Conservation (phyloP, 1,140 invertebrate genomes). For the Diploscapter pachys region DNA sequence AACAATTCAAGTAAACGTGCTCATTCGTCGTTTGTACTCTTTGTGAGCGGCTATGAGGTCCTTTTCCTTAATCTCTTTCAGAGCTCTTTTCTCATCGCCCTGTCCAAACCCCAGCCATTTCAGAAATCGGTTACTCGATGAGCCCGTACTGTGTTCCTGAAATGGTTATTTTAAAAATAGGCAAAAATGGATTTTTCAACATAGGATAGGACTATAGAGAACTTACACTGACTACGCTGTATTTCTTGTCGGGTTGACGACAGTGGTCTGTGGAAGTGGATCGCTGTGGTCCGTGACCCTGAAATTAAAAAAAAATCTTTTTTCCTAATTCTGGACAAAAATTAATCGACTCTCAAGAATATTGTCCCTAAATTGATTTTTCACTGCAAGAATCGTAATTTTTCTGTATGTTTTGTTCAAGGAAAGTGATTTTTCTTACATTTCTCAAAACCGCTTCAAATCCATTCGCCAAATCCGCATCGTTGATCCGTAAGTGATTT, state of each 20-base stretch:
- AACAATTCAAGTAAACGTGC: conserved; percentile 11
- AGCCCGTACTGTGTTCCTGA: neutral
- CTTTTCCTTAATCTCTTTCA: conserved; percentile 6
- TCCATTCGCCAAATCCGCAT: no score
- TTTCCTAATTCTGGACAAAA: no score
- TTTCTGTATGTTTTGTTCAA: no score
- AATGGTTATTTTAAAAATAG: no score
- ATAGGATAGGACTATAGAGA: no score
- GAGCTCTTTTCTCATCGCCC: neutral
- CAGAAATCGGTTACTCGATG: conserved; percentile 12
- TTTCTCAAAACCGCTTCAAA: no score
- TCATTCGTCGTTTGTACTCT: conserved; percentile 14
- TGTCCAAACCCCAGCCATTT: conserved; percentile 10
- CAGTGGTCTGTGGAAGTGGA: conserved; percentile 18
- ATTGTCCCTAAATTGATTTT: no score
- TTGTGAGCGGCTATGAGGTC: neutral
- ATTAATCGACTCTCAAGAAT: no score
- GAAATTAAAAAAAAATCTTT: neutral
- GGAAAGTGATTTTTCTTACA: no score
- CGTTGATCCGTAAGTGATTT: no score
- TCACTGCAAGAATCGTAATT: no score
- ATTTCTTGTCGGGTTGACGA: neutral
- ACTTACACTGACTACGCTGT: neutral
- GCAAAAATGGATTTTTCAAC: no score
- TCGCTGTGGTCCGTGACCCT: conserved; percentile 10